Evolutionary conservation across 2,113 vertebrate species (phyloP).

Genomic region (Melanerpes formicivorus): DNA sequence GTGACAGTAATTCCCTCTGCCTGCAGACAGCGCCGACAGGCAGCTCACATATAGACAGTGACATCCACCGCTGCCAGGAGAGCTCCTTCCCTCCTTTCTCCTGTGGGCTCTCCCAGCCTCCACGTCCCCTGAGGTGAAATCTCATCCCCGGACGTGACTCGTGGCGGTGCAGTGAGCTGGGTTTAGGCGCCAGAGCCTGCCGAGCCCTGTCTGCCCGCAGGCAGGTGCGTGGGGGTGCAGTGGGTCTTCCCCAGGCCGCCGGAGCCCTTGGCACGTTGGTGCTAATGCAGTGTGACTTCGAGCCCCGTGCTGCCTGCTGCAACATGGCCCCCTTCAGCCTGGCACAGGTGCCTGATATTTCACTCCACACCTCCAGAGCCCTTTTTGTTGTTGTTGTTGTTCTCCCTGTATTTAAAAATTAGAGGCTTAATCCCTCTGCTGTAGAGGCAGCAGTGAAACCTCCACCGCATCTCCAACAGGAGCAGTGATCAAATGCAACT

Average conservation of each 20-base stretch:
- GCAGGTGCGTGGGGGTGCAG: not conserved
- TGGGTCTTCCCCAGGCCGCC: not conserved
- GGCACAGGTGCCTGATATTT: not conserved
- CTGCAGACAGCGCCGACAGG: not conserved
- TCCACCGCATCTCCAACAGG: not conserved
- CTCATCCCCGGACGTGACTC: accelerated
- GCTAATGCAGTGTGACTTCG: not conserved
- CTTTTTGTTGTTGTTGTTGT: not conserved
- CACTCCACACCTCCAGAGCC: not conserved
- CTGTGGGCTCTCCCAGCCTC: not conserved
- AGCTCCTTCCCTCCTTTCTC: not conserved
- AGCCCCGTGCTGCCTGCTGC: not conserved
- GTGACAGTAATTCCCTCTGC: not conserved
- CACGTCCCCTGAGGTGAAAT: not conserved
- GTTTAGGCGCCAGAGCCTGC: not conserved
- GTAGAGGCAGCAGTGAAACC: not conserved
- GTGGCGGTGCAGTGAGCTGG: not conserved
- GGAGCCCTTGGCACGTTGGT: not conserved
- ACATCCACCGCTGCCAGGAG: not conserved
- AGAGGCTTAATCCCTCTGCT: not conserved
- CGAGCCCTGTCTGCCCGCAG: not conserved
- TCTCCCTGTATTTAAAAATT: not conserved
- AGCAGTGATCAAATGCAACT: constrained; percentile 6
- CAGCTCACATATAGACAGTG: not conserved
- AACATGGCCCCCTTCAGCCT: constrained; percentile 26